phyloP scores from a whole-genome alignment of 1,140 invertebrate genomes.

The Danaus melanippus region DNA sequence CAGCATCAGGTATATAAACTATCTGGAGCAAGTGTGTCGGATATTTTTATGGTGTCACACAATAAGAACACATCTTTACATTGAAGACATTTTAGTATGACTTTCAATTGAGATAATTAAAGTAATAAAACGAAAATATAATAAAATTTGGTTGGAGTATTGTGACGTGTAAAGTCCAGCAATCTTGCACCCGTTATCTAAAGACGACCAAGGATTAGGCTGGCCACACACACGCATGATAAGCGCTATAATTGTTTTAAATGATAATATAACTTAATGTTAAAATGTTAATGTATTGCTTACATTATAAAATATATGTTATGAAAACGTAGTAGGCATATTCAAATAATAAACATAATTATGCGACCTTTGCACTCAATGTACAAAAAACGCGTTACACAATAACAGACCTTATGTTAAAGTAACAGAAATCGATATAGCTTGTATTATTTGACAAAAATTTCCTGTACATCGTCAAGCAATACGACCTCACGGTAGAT shows the following conservation, averaged over 20 bases:
- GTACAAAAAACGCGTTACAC: neutral
- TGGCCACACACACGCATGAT: slow-evolving; percentile 39
- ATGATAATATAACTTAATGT: neutral
- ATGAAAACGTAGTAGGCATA: neutral
- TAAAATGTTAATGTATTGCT: no score
- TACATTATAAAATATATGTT: no score
- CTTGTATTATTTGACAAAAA: no score
- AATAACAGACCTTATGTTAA: no score
- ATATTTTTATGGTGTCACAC: slow-evolving; percentile 41
- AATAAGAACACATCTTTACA: neutral
- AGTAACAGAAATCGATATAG: no score
- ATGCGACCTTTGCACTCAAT: neutral
- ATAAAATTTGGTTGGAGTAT: slow-evolving; percentile 10
- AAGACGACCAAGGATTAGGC: slow-evolving; percentile 29
- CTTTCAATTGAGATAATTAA: neutral
- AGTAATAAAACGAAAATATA: no score
- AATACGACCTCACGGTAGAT: neutral
- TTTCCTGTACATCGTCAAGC: no score
- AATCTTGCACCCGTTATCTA: slow-evolving; percentile 23
- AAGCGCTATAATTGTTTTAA: slow-evolving; percentile 33
- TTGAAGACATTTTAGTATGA: neutral
- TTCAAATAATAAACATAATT: slow-evolving; percentile 5
- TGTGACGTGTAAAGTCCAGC: slow-evolving; percentile 12
- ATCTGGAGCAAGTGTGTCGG: slow-evolving; percentile 37
- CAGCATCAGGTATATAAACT: slow-evolving; percentile 23